Base-by-base conservation (phyloP, 1,140 invertebrate genomes). In the Cyclina sinensis region DNA sequence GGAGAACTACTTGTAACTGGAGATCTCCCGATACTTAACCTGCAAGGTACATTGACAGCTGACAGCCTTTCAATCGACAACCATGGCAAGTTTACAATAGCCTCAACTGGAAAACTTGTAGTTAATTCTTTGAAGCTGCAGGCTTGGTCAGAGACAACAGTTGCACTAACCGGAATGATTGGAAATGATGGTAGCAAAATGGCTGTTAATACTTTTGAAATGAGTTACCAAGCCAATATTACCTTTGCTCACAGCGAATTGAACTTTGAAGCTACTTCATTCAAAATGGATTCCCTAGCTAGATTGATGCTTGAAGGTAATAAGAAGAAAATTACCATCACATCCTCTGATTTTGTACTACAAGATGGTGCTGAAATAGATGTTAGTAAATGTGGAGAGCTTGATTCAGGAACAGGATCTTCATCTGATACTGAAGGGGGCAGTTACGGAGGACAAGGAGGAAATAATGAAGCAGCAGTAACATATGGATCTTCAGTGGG, bases 371-470 rank as follows among this genome's bases (percentile, higher is more conserved):
- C 92, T 1, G 48, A 85, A 4, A 89, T 93, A 32, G 79, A 85
- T 82, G 90, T 91, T 0, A 84, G 86, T 30, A 74, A 62, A 30
- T 80, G 89, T 46, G 92, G 91, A 1, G 54, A 86, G 12, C 46
- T 90, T 12, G 43, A 78, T 21, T 51, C 73, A 35, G 89, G 88
- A 30, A 39, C 51, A 35, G 89, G 91, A 2, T 81, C 76, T 39
- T 83, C 87, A 32, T 74, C 54, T 37, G 30, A 48, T 0, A 43
- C 59, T 14, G 80, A 89, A 54, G 93, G 93, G 5, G 92, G 88
- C 9, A 93, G 91, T 86, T 80, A 91, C 80, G 93, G 93, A 27
- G 93, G 92, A 48, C 84, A 91, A 14, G 93, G 93, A 27, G 92
- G 90, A n/a, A 32, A 16, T 9, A 70, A 48, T 30, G 12, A 37